phyloP scores from a whole-genome alignment of 2,113 vertebrate genomes.

The Mirza zaza region DNA sequence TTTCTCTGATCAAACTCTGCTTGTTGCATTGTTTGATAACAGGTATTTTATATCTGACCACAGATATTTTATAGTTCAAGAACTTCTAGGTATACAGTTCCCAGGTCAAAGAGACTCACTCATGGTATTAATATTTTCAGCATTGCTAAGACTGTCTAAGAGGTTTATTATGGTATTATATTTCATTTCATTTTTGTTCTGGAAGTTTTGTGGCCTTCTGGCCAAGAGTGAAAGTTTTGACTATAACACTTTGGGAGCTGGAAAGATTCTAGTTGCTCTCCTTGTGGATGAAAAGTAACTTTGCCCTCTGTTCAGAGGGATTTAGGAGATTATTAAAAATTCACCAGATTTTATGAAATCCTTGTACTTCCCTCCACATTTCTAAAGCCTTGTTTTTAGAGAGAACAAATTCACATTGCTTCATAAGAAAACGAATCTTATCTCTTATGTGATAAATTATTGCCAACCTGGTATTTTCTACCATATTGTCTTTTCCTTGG shows the following conservation, averaged over 20 bases:
- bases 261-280: neutral
- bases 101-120: neutral
- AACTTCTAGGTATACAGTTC: neutral
- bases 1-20: neutral
- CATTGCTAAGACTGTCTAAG: neutral
- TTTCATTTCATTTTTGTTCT: neutral
- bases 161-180: neutral
- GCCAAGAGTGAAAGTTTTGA: neutral
- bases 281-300: neutral
- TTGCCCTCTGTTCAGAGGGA: neutral
- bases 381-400: neutral
- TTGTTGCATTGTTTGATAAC: neutral
- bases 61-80: neutral
- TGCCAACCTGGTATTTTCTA: neutral
- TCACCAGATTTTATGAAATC: neutral
- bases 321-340: conserved; percentile 12
- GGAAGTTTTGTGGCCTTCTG: neutral
- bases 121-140: neutral
- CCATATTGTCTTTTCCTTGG: neutral
- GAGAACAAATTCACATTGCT: neutral
- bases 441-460: neutral
- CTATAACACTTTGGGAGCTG: neutral
- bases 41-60: neutral
- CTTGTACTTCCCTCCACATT: neutral
- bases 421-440: conserved; percentile 15